Evolutionary conservation across 1,140 invertebrate species (phyloP), one percentile per base, ranked within the genome.

Genomic region (Pararge aegeria): DNA sequence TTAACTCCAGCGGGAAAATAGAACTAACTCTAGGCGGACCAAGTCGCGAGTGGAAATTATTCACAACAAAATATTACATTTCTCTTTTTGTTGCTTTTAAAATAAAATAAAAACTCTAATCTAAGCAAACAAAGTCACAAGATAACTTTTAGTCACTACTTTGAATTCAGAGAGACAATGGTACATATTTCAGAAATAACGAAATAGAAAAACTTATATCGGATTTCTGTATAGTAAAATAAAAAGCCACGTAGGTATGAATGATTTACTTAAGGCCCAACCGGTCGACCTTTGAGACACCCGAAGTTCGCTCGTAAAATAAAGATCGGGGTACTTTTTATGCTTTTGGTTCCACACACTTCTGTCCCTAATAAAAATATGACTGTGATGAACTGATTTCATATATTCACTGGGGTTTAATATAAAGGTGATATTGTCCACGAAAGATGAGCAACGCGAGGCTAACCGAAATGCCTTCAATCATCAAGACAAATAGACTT

Each of bases 251-350:
- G 30, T 34, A 34, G 30, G 30, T 34, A 34, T 34, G 30, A 34
- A 34, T 34, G 30, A 34, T 34, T 34, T 34, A 34, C 30, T 34
- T 34, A 34, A 34, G 30, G 30, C 30, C 30, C 30, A 34, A 34
- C 30, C 30, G 30, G 7, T 34, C 30, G 30, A 34, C 30, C 30
- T 34, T 3, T 1, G 30, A 34, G 30, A 34, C 30, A 34, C 30
- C 30, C 30, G 3, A 34, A 34, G 30, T 34, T 34, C 30, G 30
- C 30, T 34, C 30, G 30, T 34, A 34, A 34, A 34, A 34, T 34
- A 34, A 34, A 34, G 30, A 34, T 34, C 2, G 30, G 10, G 30
- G 30, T 34, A 34, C 30, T 34, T 34, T 34, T 34, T 12, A 10
- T 34, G 30, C 7, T 34, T 34, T 34, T 34, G 30, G 30, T 34